Evolutionary conservation across 2,113 vertebrate genomes (phyloP), one percentile per base, ranked within the genome.

Genomic region (Peucedramus taeniatus): DNA sequence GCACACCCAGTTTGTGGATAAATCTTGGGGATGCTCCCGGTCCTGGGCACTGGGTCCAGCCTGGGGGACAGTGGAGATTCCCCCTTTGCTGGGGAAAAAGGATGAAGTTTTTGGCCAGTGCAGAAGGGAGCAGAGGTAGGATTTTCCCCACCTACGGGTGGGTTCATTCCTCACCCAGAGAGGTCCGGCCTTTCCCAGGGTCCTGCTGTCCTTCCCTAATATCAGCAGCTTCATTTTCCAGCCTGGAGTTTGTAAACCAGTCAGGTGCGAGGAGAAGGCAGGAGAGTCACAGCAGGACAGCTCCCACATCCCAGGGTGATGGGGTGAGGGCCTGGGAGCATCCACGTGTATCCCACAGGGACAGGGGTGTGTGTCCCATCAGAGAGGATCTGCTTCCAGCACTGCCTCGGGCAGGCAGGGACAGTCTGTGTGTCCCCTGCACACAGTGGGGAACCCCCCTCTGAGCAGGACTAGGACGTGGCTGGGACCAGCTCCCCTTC

Each of bases 361-460:
- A 57, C 42, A 9, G 18, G 28, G 3, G 3, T 11, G 19, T 49
- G 10, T 7, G 3, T 59, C 27, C 53, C 27, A 5, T 5, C 9
- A 9, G 14, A 26, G 37, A 31, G 33, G 37, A 44, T 44, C 37
- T 0, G 1, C 50, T 56, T 13, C 17, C 72, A 57, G 44, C 2
- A 1, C 39, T 99, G 99, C 90, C 98, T 99, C 0, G 98, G 99
- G 23, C 98, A 98, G 39, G 98, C 99, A 0, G 99, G 99, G 0
- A 98, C 99, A 0, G 97, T 99, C 96, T 99, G 91, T 98, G 99
- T 1, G 97, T 99, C 12, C 94, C 99, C 97, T 99, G 8, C 99
- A 98, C 1, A 98, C 56, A 96, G 98, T 47, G 35, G 26, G 24
- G 35, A 39, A 4, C 10, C 20, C 18, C 7, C 7, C 13, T 42